These are phyloP conservation scores for Tachina fera DNA, from an alignment of 2,888 invertebrate genomes.

Conservation along the genomic window DNA sequence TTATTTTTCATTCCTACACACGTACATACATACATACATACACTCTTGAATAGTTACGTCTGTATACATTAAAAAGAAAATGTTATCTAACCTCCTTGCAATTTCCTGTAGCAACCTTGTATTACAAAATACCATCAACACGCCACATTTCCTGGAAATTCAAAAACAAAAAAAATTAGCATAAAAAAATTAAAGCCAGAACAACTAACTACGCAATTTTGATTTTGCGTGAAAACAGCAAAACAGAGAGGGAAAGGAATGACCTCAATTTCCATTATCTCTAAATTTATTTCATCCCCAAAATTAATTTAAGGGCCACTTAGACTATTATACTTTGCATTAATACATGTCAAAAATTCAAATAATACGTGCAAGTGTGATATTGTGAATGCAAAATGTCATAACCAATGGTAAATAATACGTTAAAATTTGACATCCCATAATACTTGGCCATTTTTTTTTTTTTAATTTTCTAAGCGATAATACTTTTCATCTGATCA, in stretches of 20 bases:
- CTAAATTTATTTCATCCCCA: neutral
- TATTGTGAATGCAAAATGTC: too few species aligned
- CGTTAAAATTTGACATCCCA: too few species aligned
- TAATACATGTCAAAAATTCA: too few species aligned
- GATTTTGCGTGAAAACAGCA: neutral
- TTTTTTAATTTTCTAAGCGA: too few species aligned
- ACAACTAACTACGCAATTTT: constrained; percentile 55
- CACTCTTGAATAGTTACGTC: constrained; percentile 2
- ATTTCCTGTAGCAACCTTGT: constrained; percentile 66
- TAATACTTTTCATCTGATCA: too few species aligned
- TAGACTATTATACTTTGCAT: too few species aligned
- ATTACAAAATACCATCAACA: constrained; percentile 65
- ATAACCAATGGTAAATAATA: too few species aligned
- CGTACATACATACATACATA: neutral
- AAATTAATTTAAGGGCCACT: too few species aligned
- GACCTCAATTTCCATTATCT: constrained; percentile 10
- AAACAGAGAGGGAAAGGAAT: constrained; percentile 7
- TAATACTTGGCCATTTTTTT: too few species aligned
- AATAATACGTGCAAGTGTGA: too few species aligned
- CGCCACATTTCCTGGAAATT: constrained; percentile 66
- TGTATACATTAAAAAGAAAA: constrained; percentile 30
- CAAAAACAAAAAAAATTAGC: constrained; percentile 8
- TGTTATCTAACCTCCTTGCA: constrained; percentile 64
- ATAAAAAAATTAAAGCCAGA: constrained; percentile 13
- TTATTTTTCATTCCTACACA: neutral